phyloP scores from a whole-genome alignment of 1,140 invertebrate genomes.

The Pogonomyrmex barbatus region DNA sequence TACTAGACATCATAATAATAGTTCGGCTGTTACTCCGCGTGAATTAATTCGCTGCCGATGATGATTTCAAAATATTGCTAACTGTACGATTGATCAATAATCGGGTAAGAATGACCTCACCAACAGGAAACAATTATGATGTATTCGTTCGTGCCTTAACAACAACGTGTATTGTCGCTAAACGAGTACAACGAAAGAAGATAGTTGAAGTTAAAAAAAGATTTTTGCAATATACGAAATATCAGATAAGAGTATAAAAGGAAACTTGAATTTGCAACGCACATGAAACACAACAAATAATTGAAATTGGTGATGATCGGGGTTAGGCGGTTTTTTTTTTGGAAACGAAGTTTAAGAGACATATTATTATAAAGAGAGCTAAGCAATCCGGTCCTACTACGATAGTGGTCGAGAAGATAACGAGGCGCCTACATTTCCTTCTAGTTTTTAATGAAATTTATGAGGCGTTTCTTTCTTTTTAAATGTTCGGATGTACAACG shows the following conservation, averaged over 20 bases:
- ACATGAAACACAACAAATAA: neutral
- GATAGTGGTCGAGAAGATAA: conserved; percentile 18
- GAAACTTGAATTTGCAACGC: neutral
- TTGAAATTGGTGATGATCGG: neutral
- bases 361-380: neutral
- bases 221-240: neutral
- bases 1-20: conserved; percentile 29
- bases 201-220: neutral
- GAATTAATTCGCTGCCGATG: conserved; percentile 15
- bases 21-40: neutral
- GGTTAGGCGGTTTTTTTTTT: neutral
- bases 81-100: neutral
- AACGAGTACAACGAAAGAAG: neutral
- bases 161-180: neutral
- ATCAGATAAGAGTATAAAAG: neutral
- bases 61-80: neutral
- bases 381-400: neutral
- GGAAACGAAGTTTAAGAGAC: neutral
- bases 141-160: neutral
- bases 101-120: neutral
- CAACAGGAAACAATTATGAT: neutral
- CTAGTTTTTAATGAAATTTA: conserved; percentile 40
- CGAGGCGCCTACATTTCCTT: conserved; percentile 25
- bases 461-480: neutral
- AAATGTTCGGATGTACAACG: neutral